Evolutionary conservation across 2,113 vertebrate genomes (phyloP).

Genomic region (Mohoua ochrocephala): DNA sequence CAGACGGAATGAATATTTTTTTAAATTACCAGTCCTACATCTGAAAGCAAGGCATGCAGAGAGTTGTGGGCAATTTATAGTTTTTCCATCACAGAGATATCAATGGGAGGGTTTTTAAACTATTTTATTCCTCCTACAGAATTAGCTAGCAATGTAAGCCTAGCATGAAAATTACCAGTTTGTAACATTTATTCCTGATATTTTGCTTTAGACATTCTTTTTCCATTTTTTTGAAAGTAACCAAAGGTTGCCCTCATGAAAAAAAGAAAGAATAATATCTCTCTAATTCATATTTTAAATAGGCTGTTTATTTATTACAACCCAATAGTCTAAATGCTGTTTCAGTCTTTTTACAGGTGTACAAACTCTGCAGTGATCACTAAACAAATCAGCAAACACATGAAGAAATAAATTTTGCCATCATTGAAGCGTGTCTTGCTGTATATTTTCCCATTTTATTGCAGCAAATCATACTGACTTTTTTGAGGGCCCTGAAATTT

Average conservation of each 20-base stretch:
- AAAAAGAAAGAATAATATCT: background rate
- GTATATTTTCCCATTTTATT: background rate
- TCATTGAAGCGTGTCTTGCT: background rate
- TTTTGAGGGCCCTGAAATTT: background rate
- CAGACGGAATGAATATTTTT: background rate
- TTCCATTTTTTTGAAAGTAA: background rate
- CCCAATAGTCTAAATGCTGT: background rate
- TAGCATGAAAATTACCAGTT: background rate
- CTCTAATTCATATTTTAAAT: background rate
- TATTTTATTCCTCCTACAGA: background rate
- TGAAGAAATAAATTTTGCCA: background rate
- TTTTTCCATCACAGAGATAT: background rate
- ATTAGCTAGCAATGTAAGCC: background rate
- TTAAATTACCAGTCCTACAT: background rate
- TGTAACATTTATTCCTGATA: background rate
- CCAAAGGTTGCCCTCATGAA: background rate
- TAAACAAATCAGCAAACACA: background rate
- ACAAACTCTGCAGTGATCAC: background rate
- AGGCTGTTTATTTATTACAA: background rate
- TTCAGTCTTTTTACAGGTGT: background rate
- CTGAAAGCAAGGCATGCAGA: background rate
- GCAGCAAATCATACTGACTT: background rate
- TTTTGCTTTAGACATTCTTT: background rate
- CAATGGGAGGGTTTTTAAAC: background rate
- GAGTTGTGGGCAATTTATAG: rapidly evolving